Base-by-base conservation (phyloP, 2,888 invertebrate species). In the Eupelmus urozonus region DNA sequence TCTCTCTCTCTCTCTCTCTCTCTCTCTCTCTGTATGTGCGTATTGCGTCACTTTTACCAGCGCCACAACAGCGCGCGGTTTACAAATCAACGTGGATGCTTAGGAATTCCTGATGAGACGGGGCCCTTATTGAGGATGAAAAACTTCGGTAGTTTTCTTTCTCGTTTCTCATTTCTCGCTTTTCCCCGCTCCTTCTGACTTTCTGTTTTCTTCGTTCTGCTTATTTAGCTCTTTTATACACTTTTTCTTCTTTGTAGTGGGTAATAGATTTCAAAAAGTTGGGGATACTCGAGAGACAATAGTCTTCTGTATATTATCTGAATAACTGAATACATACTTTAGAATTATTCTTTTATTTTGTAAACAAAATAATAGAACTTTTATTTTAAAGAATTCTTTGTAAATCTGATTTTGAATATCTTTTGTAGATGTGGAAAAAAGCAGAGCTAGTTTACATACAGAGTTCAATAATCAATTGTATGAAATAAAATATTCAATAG, bases 41-140 rank as follows among this genome's bases (percentile, higher is more conserved):
- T 5, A 3, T 57, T 34, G 27, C 70, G 7, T 29, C 49, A 25
- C 40, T 57, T 55, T 40, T 40, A 23, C 34, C 40, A 23, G 16
- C 11, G 42, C 42, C 42, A n/a, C 11, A 18, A 42, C 57, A 40
- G 16, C 4, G 16, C 4, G 27, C 40, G 16, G 18, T 25, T 51
- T 49, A 59, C 71, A 71, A 71, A 71, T 71, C 59, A 59, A 23
- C 51, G 20, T 49, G 51, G 18, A n/a, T 29, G 23, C 34, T 49
- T 45, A 42, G 59, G 59, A 29, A 60, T 60, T 71, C 42, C 49
- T 51, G 9, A 16, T 20, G 23, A 57, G 23, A 20, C 1, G 13
- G n/a, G 4, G 57, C 69, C 42, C 27, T 55, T 18, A n/a, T 27
- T 40, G 23, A n/a, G 20, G 2, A 4, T 9, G 16, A 25, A 69